phyloP scores from a whole-genome alignment of 2,888 invertebrate genomes.

The Crepidodera aurea region DNA sequence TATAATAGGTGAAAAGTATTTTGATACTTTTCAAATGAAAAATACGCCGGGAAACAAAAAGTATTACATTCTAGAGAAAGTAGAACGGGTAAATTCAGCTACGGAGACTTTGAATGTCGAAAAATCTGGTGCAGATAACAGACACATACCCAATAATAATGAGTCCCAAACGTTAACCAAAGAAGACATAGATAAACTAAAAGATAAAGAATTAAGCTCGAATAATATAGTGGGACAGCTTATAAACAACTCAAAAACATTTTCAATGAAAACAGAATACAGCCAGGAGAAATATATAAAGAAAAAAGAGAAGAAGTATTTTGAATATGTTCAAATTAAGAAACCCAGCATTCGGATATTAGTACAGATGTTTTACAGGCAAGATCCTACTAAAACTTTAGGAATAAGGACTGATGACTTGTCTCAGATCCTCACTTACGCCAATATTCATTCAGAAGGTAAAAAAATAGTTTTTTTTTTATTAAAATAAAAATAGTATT shows the following conservation, averaged over 20 bases:
- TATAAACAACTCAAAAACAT: constrained; percentile 91
- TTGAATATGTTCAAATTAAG: constrained; percentile 80
- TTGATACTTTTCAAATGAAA: constrained; percentile 79
- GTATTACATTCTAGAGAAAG: constrained; percentile 65
- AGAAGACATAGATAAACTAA: constrained; percentile 82
- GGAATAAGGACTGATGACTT: constrained; percentile 87
- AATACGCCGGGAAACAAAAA: constrained; percentile 66
- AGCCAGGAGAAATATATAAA: constrained; percentile 93
- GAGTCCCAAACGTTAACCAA: constrained; percentile 84
- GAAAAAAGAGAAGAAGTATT: constrained; percentile 95
- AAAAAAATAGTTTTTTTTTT: no score
- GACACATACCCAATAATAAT: constrained; percentile 77
- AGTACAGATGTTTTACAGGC: constrained; percentile 82
- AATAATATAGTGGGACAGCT: constrained; percentile 86
- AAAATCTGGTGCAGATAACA: constrained; percentile 80
- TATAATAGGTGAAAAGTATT: constrained; percentile 74
- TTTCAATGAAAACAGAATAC: constrained; percentile 88
- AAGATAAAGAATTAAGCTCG: constrained; percentile 78
- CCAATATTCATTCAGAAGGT: constrained; percentile 77
- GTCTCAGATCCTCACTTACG: constrained; percentile 84
- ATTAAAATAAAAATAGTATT: no score
- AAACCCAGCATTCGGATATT: constrained; percentile 84
- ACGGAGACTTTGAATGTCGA: constrained; percentile 70
- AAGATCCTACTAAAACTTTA: constrained; percentile 78
- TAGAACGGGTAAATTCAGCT: constrained; percentile 66